phyloP scores from a whole-genome alignment of 2,797 vertebrate genomes.

The Fundulus diaphanus region DNA sequence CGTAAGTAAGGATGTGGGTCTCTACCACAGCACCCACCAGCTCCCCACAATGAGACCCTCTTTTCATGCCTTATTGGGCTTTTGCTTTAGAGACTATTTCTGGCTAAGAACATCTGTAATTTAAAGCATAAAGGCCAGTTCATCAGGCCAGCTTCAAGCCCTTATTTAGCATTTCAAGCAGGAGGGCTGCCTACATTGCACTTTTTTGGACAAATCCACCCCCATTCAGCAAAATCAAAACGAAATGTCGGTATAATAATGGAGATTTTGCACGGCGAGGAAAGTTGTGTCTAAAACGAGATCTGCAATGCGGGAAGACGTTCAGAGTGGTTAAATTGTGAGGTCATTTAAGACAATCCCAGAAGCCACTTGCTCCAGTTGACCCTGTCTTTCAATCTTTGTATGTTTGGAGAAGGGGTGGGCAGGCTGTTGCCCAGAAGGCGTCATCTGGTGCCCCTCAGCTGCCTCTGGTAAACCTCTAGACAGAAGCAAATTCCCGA shows the following conservation, averaged over 20 bases:
- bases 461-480: conserved; percentile 39
- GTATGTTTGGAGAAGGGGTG: conserved; percentile 59
- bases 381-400: conserved; percentile 45
- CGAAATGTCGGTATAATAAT: conserved; percentile 71
- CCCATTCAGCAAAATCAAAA: conserved; percentile 64
- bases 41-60: conserved; percentile 73
- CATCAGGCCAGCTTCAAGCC: conserved; percentile 51
- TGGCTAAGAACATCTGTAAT: conserved; percentile 72
- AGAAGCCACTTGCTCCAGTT: conserved; percentile 42
- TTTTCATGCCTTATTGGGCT: conserved; percentile 64
- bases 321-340: conserved; percentile 39
- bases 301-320: conserved; percentile 38
- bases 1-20: conserved; percentile 71
- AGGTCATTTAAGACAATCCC: conserved; percentile 51
- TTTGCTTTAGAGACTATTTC: conserved; percentile 68
- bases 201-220: conserved; percentile 61
- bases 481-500: conserved; percentile 28
- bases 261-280: conserved; percentile 33
- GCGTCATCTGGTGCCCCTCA: conserved; percentile 50
- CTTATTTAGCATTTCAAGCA: conserved; percentile 59
- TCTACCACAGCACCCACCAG: conserved; percentile 72
- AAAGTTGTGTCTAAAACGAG: conserved; percentile 35
- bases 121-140: conserved; percentile 50
- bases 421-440: conserved; percentile 37
- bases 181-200: conserved; percentile 67